phyloP scores from a whole-genome alignment of 2,113 vertebrate genomes.

The Seriola aureovittata region DNA sequence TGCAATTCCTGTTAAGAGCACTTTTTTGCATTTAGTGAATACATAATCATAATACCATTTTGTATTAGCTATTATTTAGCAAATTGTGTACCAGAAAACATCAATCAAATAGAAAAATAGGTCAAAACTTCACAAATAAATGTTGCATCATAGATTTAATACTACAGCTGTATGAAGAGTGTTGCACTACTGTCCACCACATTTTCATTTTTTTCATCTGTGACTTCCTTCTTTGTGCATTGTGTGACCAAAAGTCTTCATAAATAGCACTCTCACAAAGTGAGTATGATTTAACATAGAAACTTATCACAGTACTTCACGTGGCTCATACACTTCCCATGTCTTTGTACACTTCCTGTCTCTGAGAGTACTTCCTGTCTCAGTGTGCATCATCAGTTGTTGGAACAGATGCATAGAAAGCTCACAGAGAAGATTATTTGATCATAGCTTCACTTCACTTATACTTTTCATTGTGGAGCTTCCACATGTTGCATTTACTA shows the following conservation, averaged over 20 bases:
- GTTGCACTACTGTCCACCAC: not conserved
- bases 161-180: not conserved
- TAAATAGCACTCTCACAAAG: not conserved
- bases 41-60: not conserved
- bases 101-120: not conserved
- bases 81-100: not conserved
- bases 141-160: not conserved
- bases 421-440: not conserved
- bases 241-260: not conserved
- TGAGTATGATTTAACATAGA: not conserved
- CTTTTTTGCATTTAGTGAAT: not conserved
- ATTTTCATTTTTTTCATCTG: not conserved
- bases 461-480: not conserved
- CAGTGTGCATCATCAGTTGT: constrained; percentile 6
- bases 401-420: not conserved
- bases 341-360: constrained; percentile 26
- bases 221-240: not conserved
- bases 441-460: not conserved
- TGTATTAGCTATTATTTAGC: not conserved
- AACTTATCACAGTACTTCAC: not conserved
- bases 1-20: not conserved
- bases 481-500: not conserved
- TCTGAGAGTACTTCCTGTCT: constrained; percentile 45
- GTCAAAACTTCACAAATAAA: not conserved
- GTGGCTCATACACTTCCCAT: not conserved